Evolutionary conservation across 2,797 vertebrate species (phyloP), one percentile per base, ranked within the genome.

Genomic region (Centroberyx gerrardi): DNA sequence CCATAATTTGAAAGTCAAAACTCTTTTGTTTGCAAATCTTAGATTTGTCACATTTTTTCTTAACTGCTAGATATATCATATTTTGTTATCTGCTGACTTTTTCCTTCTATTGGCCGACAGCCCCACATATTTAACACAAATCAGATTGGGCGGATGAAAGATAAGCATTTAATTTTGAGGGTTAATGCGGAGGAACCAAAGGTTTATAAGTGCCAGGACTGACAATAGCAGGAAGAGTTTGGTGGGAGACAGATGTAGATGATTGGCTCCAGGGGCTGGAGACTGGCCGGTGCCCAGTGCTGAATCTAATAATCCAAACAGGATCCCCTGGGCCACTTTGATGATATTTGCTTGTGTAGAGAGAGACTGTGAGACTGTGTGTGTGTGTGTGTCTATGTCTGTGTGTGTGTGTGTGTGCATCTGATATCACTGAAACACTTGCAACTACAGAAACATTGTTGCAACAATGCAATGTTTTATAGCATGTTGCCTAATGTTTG

Each of bases 281-380:
- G 64, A 56, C 63, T 90, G 83, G 82, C 76, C 70, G 59, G 28
- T 73, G 33, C 66, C 84, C 80, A 87, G 36, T 28, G 38, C 59
- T 64, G 62, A 68, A 79, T 89, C 42, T 75, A 86, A 85, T 84
- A 78, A 90, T 86, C 17, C 59, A 87, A 81, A 82, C 66, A 82
- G 48, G 64, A 69, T 68, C 66, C 59, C 53, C 74, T 59, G 51
- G 56, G 55, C 78, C 54, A 40, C 48, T 87, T 76, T 80, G 55
- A 86, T 72, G 52, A 58, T 36, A 62, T 40, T 33, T 46, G 18
- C 42, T 63, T 73, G 42, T 73, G 53, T 62, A 14, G 29, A 61
- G 53, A 29, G 10, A 59, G 54, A 61, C 12, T 6, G 6, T 60
- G 52, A 46, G 46, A 22, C 3, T 18, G 33, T 55, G 14, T 58